Evolutionary conservation across 2,888 invertebrate genomes (phyloP), one percentile per base, ranked within the genome.

Genomic region (Nycteola revayana): DNA sequence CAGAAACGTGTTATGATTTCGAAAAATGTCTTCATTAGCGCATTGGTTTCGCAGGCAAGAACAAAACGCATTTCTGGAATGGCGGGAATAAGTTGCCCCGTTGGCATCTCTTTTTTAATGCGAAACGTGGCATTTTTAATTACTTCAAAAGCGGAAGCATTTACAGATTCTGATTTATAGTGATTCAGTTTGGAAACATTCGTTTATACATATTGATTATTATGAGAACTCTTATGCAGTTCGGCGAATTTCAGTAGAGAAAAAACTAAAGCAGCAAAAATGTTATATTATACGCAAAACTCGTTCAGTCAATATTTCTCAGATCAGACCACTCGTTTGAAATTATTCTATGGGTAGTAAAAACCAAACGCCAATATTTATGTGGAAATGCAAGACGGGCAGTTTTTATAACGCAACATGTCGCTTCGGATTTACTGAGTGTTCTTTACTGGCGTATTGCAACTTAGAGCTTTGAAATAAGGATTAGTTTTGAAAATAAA

Each of bases 291-390:
- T 29, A 36, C 26, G 37, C 36, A 52, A 32, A 53, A 48, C 33
- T 41, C 27, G 29, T 36, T 46, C 47, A 35, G 50, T 36, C 39
- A 42, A 54, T 55, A 61, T 56, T 54, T 56, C 55, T 54, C 42
- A 52, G 51, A 57, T 51, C n/a, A n/a, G n/a, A 49, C 47, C 52
- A 51, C 62, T 57, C 54, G 58, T 45, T 53, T 49, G 54, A 61
- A n/a, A n/a, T n/a, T 60, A 42, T 41, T 41, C 40, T 53, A 62
- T 56, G 49, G 55, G 57, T 60, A 63, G 63, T 69, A 70, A 60
- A 65, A 62, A n/a, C n/a, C n/a, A n/a, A n/a, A n/a, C n/a, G n/a
- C 53, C 60, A 68, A 74, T 69, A 75, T 77, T 76, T 78, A 76
- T 76, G 75, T 73, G 74, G 68, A 78, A 76, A 78, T 75, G 72